phyloP scores from a whole-genome alignment of 2,797 vertebrate genomes.

The Lophura swinhoii region DNA sequence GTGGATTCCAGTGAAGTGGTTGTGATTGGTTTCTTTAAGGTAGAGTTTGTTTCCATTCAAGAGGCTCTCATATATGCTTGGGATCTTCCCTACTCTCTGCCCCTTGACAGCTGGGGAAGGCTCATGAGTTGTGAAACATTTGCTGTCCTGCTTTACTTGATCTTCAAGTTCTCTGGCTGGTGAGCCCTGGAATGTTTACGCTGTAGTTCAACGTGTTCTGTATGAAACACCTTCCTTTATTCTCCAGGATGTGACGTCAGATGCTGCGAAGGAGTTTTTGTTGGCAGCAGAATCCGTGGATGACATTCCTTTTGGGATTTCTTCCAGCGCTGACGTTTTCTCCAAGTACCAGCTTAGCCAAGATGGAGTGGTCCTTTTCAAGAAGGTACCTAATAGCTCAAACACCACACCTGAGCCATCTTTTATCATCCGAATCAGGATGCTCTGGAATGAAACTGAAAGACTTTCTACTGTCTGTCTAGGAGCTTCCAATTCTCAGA shows the following conservation, averaged over 20 bases:
- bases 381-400: slow-evolving; percentile 86
- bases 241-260: slow-evolving; percentile 85
- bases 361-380: slow-evolving; percentile 92
- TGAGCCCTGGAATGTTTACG: not conserved
- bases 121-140: not conserved
- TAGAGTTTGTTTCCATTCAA: slow-evolving; percentile 39
- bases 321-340: slow-evolving; percentile 84
- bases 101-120: not conserved
- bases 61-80: fast-evolving
- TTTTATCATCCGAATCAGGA: not conserved
- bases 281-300: slow-evolving; percentile 90
- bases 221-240: not conserved
- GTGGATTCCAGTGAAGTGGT: slow-evolving; percentile 91
- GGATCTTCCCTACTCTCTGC: not conserved
- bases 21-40: slow-evolving; percentile 98
- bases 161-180: slow-evolving; percentile 17
- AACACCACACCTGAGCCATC: fast-evolving
- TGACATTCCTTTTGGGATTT: slow-evolving; percentile 91
- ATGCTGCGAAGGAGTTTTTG: slow-evolving; percentile 86
- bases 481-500: not conserved
- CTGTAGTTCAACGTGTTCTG: not conserved
- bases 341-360: slow-evolving; percentile 88
- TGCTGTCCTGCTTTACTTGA: not conserved
- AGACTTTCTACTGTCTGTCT: fast-evolving
- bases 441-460: fast-evolving